Evolutionary conservation across 1,140 invertebrate species (phyloP), one percentile per base, ranked within the genome.

Genomic region (Onthophagus taurus): DNA sequence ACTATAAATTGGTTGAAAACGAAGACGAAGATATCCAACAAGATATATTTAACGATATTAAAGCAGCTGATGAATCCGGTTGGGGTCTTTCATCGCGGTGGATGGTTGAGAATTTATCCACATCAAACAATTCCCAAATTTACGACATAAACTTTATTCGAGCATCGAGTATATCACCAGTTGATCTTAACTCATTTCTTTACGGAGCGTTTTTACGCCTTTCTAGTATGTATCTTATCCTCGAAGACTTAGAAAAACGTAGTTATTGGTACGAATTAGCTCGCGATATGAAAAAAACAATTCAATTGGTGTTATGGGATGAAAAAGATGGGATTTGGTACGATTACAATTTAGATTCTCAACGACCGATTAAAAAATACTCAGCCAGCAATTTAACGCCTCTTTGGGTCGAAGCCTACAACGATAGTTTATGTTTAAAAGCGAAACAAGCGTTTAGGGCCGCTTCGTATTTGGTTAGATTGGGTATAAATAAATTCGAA

Each of bases 71-170:
- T 0, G 88, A 92, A 60, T 85, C 80, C 52, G 88, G 87, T 3
- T 90, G 86, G 86, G 88, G 91, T 61, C 91, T 89, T 60, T 85
- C 82, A 0, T 74, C 76, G 2, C 70, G 88, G 23, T 92, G 89
- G 88, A 83, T 83, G 53, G 73, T 81, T 26, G 67, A 70, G n/a
- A 58, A 65, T 12, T 51, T 81, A 23, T 59, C 67, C 0, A 65
- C 16, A 69, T 69, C n/a, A 62, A 61, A 13, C 61, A 65, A 11
- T 48, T 62, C 2, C 70, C 69, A 11, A 71, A 72, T 44, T 58
- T 81, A 23, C 58, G 67, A 0, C 64, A 79, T 46, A 71, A 80
- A 4, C 65, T 64, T 78, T 46, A 71, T 80, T 3, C 65, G 75
- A 8, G 80, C 80, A 0, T 71, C 73, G 7, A 58, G 77, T 30